A percentile compares a stretch with the other conserved stretches of the same genome.
These are phyloP conservation scores for Agonum fuliginosum DNA, from an alignment of 2,888 invertebrate genomes.

Conservation along the genomic window DNA sequence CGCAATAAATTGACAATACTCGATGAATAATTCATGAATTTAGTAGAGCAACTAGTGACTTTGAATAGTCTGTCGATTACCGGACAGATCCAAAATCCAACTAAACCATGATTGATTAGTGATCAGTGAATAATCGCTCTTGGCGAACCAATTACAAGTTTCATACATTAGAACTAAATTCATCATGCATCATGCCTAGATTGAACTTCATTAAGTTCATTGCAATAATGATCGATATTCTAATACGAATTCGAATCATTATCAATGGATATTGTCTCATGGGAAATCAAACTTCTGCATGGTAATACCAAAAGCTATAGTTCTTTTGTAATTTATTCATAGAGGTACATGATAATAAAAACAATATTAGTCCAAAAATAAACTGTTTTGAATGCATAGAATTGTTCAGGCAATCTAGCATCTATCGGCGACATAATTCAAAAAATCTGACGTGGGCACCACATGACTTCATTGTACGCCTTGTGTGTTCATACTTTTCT, in stretches of 20 bases:
- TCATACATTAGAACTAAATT: conserved; percentile 37
- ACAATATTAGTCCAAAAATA: too few relatives aligned
- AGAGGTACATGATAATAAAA: too few relatives aligned
- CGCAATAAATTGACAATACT: neutral
- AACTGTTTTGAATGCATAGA: too few relatives aligned
- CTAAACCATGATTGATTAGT: conserved; percentile 30
- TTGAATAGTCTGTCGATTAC: neutral
- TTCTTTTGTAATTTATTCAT: too few relatives aligned
- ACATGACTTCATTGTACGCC: too few relatives aligned
- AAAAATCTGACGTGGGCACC: too few relatives aligned
- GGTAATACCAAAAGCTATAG: too few relatives aligned
- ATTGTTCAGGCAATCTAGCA: too few relatives aligned
- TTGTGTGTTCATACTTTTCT: too few relatives aligned
- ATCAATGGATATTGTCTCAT: conserved; percentile 15
- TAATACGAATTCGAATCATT: neutral
- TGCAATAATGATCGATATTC: conserved; percentile 2
- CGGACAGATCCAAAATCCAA: neutral
- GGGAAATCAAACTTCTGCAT: neutral
- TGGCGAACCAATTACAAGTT: conserved; percentile 24
- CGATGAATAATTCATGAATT: neutral
- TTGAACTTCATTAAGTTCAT: conserved; percentile 15
- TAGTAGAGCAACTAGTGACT: neutral
- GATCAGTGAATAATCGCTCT: conserved; percentile 19
- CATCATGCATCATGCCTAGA: conserved; percentile 35
- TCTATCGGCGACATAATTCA: too few relatives aligned